Conservation (phyloP, 1,140 invertebrate species). For the Dryas iulia region DNA sequence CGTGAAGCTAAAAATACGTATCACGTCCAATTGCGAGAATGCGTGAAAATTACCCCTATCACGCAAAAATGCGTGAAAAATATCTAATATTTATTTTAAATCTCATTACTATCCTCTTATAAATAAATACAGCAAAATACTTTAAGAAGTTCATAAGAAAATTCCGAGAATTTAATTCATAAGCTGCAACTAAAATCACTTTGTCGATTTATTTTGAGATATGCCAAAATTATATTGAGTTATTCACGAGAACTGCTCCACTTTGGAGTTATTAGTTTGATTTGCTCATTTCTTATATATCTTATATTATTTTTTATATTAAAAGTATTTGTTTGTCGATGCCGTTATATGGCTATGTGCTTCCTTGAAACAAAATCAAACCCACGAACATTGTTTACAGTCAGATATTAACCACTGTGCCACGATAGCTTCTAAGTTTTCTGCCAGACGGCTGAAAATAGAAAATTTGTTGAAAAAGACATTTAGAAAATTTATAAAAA, state of each 20-base stretch:
- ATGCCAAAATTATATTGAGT: neutral
- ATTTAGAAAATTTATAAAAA: no score
- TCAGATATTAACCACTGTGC: neutral
- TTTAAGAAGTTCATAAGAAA: neutral
- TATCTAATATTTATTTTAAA: no score
- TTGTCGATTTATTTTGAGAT: constrained; percentile 20
- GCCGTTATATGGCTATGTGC: no score
- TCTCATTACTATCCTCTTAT: neutral
- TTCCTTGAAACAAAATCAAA: neutral
- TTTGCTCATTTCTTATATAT: neutral
- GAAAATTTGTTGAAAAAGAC: neutral
- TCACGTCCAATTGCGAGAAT: no score
- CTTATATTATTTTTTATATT: no score
- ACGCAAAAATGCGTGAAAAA: no score
- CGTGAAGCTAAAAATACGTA: no score
- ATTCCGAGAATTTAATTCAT: neutral
- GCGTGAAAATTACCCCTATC: no score
- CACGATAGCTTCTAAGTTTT: no score
- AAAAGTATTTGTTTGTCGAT: no score
- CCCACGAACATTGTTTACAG: neutral
- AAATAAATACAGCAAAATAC: neutral
- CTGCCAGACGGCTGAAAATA: no score
- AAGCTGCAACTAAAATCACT: constrained; percentile 9
- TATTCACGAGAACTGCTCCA: neutral
- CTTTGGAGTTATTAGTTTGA: neutral